phyloP scores from a whole-genome alignment of 1,140 invertebrate species.

The Marisa cornuarietis region DNA sequence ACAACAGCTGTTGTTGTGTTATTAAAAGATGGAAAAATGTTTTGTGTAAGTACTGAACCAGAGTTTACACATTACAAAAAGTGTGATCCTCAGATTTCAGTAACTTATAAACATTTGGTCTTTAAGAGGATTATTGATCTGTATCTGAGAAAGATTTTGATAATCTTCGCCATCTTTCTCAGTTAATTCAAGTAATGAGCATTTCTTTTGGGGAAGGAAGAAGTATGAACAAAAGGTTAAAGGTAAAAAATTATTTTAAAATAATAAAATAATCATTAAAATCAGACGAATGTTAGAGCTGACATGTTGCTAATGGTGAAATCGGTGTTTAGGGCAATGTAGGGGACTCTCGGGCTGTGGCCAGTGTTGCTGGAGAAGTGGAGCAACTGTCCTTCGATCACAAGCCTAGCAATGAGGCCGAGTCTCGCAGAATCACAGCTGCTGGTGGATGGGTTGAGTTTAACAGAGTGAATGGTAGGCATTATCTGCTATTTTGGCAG shows the following conservation, averaged over 20 bases:
- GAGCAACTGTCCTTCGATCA: constrained; percentile 88
- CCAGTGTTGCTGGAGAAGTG: constrained; percentile 72
- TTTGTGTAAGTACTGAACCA: constrained; percentile 74
- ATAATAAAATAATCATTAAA: no score
- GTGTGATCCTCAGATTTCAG: not conserved
- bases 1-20: constrained; percentile 91
- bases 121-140: constrained; percentile 1
- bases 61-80: not conserved
- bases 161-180: no score
- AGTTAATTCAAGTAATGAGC: no score
- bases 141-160: not conserved
- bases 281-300: no score
- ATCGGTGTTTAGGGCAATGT: constrained; percentile 80
- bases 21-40: constrained; percentile 79
- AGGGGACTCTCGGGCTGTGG: constrained; percentile 93
- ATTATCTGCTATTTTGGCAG: not conserved
- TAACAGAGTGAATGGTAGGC: constrained; percentile 91
- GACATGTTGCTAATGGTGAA: not conserved
- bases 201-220: no score
- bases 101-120: not conserved
- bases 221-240: no score
- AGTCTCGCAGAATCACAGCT: constrained; percentile 80
- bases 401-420: constrained; percentile 89
- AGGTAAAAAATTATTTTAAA: no score
- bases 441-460: constrained; percentile 97